Evolutionary conservation across 2,888 invertebrate genomes (phyloP), one percentile per base, ranked within the genome.

Genomic region (Drosophila meridionalis): DNA sequence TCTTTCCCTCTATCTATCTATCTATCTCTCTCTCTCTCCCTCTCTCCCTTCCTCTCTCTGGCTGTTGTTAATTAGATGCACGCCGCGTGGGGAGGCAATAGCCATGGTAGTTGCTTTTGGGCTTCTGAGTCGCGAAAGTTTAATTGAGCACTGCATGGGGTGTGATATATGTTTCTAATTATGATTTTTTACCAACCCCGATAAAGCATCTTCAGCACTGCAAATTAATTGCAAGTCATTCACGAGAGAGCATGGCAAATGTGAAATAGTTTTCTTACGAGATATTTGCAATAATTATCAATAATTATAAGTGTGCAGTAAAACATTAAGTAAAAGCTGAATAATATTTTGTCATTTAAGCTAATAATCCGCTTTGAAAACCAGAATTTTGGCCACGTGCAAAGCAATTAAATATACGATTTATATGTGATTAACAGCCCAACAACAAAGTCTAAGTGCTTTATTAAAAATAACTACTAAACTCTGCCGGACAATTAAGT

Each of bases 21-120:
- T n/a, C n/a, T n/a, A n/a, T n/a, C 69, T 66, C 60, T 40, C 5
- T 2, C 20, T 20, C 12, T 20, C 34, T 32, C 32, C 6, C 26
- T 47, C 6, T 11, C 45, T 45, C 26, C 0, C 30, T 7, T 30
- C 43, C 43, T 55, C 45, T 36, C 69, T 62, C 60, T 38, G 73
- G 67, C 81, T 72, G 76, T 83, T 83, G 73, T 76, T 88, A 84
- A 84, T 84, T 84, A 88, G 83, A 86, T 88, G 84, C 76, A 66
- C 73, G 60, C 61, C 64, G 52, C 30, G 67, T 26, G 62, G 45
- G 57, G 30, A 32, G 47, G 12, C 57, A 26, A 20, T 34, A 30
- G 42, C 70, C 48, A 32, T 61, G 58, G 50, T 56, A n/a, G 58
- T 28, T 52, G 47, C 45, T 57, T 59, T 55, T 76, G 73, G 64